Percentiles rank a stretch among this genome's conserved stretches.
These are phyloP conservation scores for Selenia dentaria DNA, from an alignment of 2,888 invertebrate species.

Conservation along the genomic window DNA sequence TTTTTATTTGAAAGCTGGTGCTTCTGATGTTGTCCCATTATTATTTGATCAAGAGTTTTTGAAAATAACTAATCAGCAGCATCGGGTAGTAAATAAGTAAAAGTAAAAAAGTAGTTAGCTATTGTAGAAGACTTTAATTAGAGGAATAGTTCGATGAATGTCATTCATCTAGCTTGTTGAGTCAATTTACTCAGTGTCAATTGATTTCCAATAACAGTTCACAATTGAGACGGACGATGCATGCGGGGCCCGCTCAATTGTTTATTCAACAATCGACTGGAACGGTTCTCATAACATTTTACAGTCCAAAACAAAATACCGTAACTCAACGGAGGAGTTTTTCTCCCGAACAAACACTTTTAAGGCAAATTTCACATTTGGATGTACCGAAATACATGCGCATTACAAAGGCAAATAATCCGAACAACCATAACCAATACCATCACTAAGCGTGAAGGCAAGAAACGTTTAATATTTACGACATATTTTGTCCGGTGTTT, in stretches of 20 bases:
- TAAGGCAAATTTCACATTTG: conserved; percentile 36
- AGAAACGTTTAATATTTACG: conserved; percentile 34
- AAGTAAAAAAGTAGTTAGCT: no score
- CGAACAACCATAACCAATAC: conserved; percentile 43
- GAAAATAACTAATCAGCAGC: no score
- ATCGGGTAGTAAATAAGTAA: no score
- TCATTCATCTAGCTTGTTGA: conserved; percentile 60
- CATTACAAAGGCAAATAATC: conserved; percentile 44
- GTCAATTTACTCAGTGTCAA: conserved; percentile 68
- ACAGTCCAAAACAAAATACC: conserved; percentile 58
- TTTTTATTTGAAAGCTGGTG: no score
- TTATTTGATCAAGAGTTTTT: no score
- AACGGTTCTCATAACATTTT: conserved; percentile 56
- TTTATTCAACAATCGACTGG: conserved; percentile 70
- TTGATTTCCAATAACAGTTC: conserved; percentile 82
- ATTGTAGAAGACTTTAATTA: no score
- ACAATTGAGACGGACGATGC: conserved; percentile 72
- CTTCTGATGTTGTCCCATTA: no score
- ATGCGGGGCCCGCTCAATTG: conserved; percentile 77
- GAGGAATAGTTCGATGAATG: conserved; percentile 31
- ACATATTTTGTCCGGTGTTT: conserved; percentile 22
- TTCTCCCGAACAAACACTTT: conserved; percentile 35
- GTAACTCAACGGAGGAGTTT: conserved; percentile 53
- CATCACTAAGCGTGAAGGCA: conserved; percentile 38
- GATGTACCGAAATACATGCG: conserved; percentile 36